Conservation (phyloP, 1,140 invertebrate species). For the Lordiphosa mommai region DNA sequence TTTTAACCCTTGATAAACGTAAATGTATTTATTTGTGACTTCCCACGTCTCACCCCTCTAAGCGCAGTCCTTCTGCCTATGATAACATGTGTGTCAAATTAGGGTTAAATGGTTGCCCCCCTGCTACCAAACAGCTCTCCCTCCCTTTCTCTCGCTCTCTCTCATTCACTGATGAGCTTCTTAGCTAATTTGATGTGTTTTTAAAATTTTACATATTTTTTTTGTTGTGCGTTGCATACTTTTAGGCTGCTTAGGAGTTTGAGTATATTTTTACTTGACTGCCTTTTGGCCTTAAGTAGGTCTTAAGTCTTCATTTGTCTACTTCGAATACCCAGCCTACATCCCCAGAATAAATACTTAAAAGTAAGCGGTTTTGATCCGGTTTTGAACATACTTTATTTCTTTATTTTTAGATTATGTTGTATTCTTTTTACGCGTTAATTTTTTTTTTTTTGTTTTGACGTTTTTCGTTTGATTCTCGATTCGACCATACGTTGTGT, state of each 20-base stretch:
- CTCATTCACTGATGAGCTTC: conserved; percentile 18
- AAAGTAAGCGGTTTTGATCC: no score
- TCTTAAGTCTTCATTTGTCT: conserved; percentile 76
- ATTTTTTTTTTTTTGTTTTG: no score
- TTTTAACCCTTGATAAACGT: conserved; percentile 61
- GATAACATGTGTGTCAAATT: conserved; percentile 64
- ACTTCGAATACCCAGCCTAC: neutral
- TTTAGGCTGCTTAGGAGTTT: conserved; percentile 48
- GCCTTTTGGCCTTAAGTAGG: conserved; percentile 56
- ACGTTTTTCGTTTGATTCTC: no score
- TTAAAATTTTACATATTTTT: conserved; percentile 32
- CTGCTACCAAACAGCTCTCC: neutral
- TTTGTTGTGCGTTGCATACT: conserved; percentile 21
- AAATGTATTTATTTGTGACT: conserved; percentile 76
- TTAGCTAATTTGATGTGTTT: conserved; percentile 57
- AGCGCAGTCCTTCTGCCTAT: neutral
- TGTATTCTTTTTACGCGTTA: no score
- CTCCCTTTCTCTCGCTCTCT: neutral
- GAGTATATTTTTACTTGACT: conserved; percentile 26
- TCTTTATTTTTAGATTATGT: no score
- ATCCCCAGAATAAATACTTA: no score
- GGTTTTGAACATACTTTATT: no score
- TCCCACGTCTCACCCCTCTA: conserved; percentile 35
- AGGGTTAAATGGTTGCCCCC: conserved; percentile 56
- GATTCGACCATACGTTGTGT: no score